Evolutionary conservation across 2,888 invertebrate genomes (phyloP), one percentile per base, ranked within the genome.

Genomic region (Halictus quadricinctus): DNA sequence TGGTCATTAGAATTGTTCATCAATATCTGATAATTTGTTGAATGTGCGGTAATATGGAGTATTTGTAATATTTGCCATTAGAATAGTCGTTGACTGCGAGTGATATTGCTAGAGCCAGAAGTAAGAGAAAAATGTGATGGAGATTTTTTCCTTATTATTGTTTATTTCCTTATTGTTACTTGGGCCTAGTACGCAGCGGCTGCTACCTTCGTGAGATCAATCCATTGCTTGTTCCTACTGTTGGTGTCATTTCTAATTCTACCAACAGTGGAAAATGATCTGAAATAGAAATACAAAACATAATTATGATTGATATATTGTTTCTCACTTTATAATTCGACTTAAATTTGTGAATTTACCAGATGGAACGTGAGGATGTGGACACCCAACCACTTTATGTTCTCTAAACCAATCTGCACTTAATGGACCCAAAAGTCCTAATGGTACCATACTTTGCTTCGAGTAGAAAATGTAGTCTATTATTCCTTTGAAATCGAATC

Each of bases 381-480:
- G 99, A 95, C 99, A 99, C 88, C 99, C 99, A 86, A 99, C 97
- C 86, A 99, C 98, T 95, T 99, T 99, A 95, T 99, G 98, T 92
- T 98, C 98, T 91, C 97, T 96, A 95, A 98, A 96, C 99, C 99
- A 99, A 87, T 98, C 98, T 91, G 97, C 96, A 87, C 99, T 99
- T 81, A 99, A 96, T 1, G 99, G 98, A 1, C 99, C 99, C 79
- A 99, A 96, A 80, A 99, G 96, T 81, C 99, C 99, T 84, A 99
- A 96, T 46, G 99, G 98, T 92, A 97, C 98, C 98, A 99, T 98
- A 94, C 98, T 97, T 94, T 98, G 97, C 94, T 98, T 98, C 89
- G 99, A 98, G 95, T 98, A 99, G 96, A 99, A 99, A 95, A 99
- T 99, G 96, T 99, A 99, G 96, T 99, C 99, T 94, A 99, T 99